phyloP scores from a whole-genome alignment of 2,888 invertebrate genomes.

The Eristalis pertinax region DNA sequence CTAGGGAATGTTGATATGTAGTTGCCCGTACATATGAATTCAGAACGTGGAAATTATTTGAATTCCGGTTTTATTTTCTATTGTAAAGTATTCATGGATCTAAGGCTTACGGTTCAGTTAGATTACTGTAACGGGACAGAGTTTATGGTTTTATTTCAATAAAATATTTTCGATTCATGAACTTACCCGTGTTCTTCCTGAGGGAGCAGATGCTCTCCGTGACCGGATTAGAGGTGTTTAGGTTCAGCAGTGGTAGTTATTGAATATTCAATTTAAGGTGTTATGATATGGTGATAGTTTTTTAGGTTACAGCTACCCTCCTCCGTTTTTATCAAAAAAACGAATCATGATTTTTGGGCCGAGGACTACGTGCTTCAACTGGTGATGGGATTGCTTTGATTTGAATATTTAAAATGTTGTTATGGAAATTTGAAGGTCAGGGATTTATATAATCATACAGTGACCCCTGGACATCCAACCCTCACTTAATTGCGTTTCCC shows the following conservation, averaged over 20 bases:
- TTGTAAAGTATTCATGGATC: constrained; percentile 67
- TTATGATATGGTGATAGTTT: constrained; percentile 29
- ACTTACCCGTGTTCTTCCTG: constrained; percentile 4
- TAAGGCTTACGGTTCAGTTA: constrained; percentile 55
- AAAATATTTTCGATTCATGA: constrained; percentile 61
- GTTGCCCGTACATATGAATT: not conserved
- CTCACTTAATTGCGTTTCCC: too few relatives aligned
- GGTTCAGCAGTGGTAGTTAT: not conserved
- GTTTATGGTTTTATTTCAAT: constrained; percentile 58
- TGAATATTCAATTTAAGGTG: constrained; percentile 66
- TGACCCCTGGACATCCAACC: too few relatives aligned
- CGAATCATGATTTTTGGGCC: too few relatives aligned
- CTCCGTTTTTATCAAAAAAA: too few relatives aligned
- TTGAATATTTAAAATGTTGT: too few relatives aligned
- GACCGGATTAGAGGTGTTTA: constrained; percentile 52
- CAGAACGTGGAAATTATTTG: constrained; percentile 62
- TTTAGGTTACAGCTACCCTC: not conserved
- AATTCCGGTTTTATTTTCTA: constrained; percentile 66
- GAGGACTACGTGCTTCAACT: too few relatives aligned
- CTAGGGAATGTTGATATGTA: not conserved
- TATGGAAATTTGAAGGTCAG: too few relatives aligned
- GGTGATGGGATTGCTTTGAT: too few relatives aligned
- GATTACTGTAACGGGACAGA: constrained; percentile 26
- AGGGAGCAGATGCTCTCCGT: constrained; percentile 3
- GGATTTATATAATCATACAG: too few relatives aligned